A percentile compares a stretch with the other conserved stretches of the same genome.
Conservation (phyloP, 2,113 vertebrate species). For the Strix aluco region DNA sequence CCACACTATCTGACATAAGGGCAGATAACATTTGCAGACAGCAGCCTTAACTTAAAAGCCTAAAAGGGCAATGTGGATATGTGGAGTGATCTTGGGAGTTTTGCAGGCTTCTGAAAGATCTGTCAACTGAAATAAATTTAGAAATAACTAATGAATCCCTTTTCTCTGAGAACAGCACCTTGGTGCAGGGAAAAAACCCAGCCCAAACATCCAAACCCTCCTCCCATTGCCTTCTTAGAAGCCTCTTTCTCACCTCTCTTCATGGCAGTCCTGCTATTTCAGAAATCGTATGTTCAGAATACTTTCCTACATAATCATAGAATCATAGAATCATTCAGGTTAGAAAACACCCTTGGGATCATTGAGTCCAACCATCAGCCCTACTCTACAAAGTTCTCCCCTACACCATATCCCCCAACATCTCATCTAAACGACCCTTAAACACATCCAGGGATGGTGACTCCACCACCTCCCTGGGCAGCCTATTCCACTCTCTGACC, state of each 20-base stretch:
- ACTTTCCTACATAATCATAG: not conserved
- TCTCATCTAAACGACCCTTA: too few relatives aligned
- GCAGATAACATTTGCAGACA: not conserved
- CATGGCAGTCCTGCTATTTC: not conserved
- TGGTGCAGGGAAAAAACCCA: not conserved
- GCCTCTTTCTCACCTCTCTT: not conserved
- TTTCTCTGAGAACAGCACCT: not conserved
- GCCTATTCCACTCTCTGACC: too few relatives aligned
- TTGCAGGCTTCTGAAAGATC: not conserved
- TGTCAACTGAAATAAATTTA: not conserved
- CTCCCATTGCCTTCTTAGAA: not conserved
- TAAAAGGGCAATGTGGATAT: not conserved
- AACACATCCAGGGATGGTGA: too few relatives aligned
- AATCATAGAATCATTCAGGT: not conserved
- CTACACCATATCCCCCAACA: too few relatives aligned
- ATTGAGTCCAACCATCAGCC: too few relatives aligned
- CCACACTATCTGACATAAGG: not conserved
- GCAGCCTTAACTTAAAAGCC: not conserved
- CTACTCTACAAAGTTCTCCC: too few relatives aligned
- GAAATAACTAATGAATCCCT: not conserved
- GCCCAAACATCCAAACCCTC: not conserved
- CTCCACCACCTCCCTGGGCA: too few relatives aligned
- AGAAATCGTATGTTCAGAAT: not conserved
- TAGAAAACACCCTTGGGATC: too few relatives aligned
- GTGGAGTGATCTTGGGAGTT: not conserved